Base-by-base conservation (phyloP, 1,140 invertebrate genomes). In the Dendroctonus valens region DNA sequence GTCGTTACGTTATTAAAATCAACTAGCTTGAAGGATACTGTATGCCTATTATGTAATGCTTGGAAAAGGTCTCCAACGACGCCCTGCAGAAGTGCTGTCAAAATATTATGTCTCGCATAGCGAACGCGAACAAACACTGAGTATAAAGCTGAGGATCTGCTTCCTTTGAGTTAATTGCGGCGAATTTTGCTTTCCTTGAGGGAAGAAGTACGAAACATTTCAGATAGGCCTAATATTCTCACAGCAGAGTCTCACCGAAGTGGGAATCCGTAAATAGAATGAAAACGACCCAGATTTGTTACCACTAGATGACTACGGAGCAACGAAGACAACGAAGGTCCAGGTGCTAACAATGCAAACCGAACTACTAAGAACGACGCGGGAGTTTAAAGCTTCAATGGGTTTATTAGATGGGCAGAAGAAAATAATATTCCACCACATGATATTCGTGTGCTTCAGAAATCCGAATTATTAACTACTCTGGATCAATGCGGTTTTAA, bases 311-410 rank as follows among this genome's bases (percentile, higher is more conserved):
- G 62, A 59, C 40, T 52, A 52, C 12, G 39, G 65, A 41, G 67
- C 9, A 53, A 50, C 54, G 50, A 48, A 53, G 66, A 55, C n/a
- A 41, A 64, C 48, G 60, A 68, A 68, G 62, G 12, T 52, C 38
- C 67, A 59, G 54, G 59, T 12, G 65, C 59, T 59, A 55, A 65
- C 52, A 46, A 4, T 37, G 65, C 44, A 12, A 15, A 46, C 5
- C 14, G 37, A 7, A 57, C 9, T 57, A 41, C 53, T 46, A 64
- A 64, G 46, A 65, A 65, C 52, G 40, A 63, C 46, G 51, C 46
- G 41, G 60, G 51, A 68, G 61, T 54, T 58, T 53, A 65, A 64
- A 54, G 59, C 65, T 68, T 64, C 38, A 68, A 54, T 64, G 38
- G 41, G 50, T 68, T 59, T 39, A 51, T 65, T 48, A 68, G 57